phyloP scores from a whole-genome alignment of 2,888 invertebrate species.

The Phasia obesa region DNA sequence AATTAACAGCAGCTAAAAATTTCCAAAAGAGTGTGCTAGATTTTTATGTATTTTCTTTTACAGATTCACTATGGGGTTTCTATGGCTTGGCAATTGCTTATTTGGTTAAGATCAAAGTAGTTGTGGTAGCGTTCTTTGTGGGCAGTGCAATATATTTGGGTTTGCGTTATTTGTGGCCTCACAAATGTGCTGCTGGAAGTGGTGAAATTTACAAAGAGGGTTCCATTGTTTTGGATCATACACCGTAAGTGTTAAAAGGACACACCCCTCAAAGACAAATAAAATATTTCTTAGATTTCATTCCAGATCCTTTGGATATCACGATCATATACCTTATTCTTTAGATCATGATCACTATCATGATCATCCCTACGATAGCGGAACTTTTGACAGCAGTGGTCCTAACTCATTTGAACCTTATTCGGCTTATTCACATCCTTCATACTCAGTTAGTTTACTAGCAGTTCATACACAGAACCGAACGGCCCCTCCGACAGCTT shows the following conservation, averaged over 20 bases:
- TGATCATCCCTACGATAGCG: constrained; percentile 72
- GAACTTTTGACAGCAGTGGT: constrained; percentile 71
- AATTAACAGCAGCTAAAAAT: background rate
- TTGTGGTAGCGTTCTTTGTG: constrained; percentile 80
- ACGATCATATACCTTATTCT: constrained; percentile 77
- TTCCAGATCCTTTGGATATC: constrained; percentile 71
- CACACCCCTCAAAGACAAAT: background rate
- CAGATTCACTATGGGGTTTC: constrained; percentile 78
- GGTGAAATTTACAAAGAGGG: constrained; percentile 70
- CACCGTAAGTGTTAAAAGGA: constrained; percentile 75
- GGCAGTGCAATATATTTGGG: constrained; percentile 80
- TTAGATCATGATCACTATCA: constrained; percentile 76
- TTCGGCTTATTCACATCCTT: constrained; percentile 76
- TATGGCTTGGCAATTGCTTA: constrained; percentile 80
- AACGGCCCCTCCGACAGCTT: constrained; percentile 56
- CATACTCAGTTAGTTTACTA: constrained; percentile 64
- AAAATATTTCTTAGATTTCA: constrained; percentile 1
- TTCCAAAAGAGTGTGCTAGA: too few relatives aligned
- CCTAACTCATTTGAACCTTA: constrained; percentile 77
- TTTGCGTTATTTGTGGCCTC: constrained; percentile 77
- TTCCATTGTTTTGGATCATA: constrained; percentile 77
- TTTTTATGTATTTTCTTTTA: constrained; percentile 9
- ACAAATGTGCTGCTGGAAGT: constrained; percentile 71
- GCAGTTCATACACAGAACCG: constrained; percentile 51
- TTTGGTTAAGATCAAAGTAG: constrained; percentile 81